phyloP scores from a whole-genome alignment of 2,113 vertebrate species.

The Dromaius novaehollandiae region DNA sequence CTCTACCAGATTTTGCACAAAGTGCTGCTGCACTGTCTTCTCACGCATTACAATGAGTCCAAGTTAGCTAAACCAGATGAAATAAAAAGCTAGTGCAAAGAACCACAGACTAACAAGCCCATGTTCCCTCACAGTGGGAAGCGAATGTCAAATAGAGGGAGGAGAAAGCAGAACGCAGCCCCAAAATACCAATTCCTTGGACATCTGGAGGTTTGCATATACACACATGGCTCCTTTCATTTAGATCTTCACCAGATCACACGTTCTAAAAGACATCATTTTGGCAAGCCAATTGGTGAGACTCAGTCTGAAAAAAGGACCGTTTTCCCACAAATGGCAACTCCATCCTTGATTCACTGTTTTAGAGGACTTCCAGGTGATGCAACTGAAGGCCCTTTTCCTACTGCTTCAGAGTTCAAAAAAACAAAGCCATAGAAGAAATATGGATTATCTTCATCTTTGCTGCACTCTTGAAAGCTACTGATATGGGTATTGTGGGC shows the following conservation, averaged over 20 bases:
- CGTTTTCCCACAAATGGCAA: background rate
- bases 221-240: background rate
- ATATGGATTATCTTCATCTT: background rate
- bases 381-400: background rate
- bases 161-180: background rate
- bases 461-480: background rate
- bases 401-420: background rate
- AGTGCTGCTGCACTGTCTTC: background rate
- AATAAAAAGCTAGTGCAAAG: background rate
- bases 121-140: background rate
- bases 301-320: background rate
- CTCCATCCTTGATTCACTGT: background rate
- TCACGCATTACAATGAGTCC: background rate
- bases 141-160: background rate
- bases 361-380: background rate
- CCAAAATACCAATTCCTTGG: background rate
- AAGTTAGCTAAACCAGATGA: background rate
- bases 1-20: background rate
- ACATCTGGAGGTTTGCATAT: background rate
- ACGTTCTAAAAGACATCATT: background rate
- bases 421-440: background rate
- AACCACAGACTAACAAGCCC: background rate
- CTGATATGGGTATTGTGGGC: background rate
- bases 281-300: background rate
- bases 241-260: background rate